Base-by-base conservation (phyloP, 1,140 invertebrate species). In the Drosophila cardini region DNA sequence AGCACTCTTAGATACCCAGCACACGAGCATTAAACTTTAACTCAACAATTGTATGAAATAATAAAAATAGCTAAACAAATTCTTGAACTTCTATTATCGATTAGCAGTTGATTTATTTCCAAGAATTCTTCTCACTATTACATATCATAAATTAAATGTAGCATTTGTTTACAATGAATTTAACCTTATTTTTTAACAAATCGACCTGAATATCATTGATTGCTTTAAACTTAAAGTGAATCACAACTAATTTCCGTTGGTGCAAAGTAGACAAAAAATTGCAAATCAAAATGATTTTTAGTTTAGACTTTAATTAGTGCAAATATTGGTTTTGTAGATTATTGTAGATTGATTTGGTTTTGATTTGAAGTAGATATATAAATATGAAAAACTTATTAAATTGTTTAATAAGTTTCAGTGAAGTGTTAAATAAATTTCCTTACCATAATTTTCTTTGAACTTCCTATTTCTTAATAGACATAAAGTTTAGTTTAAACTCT, bases 151-250 rank as follows among this genome's bases (percentile, higher is more conserved):
- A 52, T 52, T 18, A 16, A 46, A 21, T 18, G n/a, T 46, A 5
- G 18, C 34, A 10, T 32, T 56, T 71, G 34, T 32, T 65, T 62
- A 62, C 61, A 62, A 38, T 64, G 15, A 7, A 10, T 10, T 71
- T 11, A 34, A 21, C 34, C 9, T 21, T 7, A 7, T 40, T 21
- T 8, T 18, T 42, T 61, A 53, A 57, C 62, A 68, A 68, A 62
- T 69, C 57, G 43, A 9, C 26, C 11, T 36, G 8, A 38, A 13
- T 13, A 5, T 11, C 9, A 53, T 36, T 15, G 38, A 36, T 55
- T 18, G 48, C 36, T 38, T n/a, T n/a, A n/a, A 72, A 16, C n/a
- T 0, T 18, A 10, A 45, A 8, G 13, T 72, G 62, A 72, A 21
- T 72, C 69, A 68, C 18, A 18, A 2, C 0, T 21, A 13, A 26